Base-by-base conservation (phyloP, 2,888 invertebrate species). In the Apodemia zela region DNA sequence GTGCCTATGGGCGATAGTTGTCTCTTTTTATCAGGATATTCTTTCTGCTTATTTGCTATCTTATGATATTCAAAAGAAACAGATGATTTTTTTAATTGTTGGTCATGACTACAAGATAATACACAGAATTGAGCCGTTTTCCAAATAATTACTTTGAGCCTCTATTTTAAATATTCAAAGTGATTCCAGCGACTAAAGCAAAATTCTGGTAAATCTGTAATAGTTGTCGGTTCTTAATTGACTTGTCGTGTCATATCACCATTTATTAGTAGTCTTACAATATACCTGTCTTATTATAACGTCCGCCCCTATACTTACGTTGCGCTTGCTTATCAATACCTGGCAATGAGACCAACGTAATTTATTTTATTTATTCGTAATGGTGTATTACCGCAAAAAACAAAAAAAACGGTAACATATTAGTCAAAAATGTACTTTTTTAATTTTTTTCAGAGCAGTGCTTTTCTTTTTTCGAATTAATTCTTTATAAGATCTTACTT, bases 201-300 rank as follows among this genome's bases (percentile, higher is more conserved):
- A 85, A 82, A 84, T 82, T 79, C 82, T 79, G 74, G 77, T 78
- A 82, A 84, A 79, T 79, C 79, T 79, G 73, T 82, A 81, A 77
- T 82, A 84, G 85, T 88, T 88, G 87, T 87, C 80, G 77, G 78
- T 71, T 81, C 77, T 76, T 89, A 89, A 89, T 89, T 89, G 89
- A 89, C 89, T 84, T 88, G 89, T 89, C 89, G 88, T 87, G 86
- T 85, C 82, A 84, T 88, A 89, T 90, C 85, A 87, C 87, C 81
- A 80, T 87, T 87, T 86, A 89, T 89, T 88, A 89, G 79, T 78
- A 81, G 83, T 57, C 15, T 89, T 88, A 83, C 87, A 85, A 85
- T 85, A 85, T 81, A 78, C 77, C 75, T 61, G 62, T 47, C 59
- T 62, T 60, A 60, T 47, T 60, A 29, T 51, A 61, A 60, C 47